Conservation (phyloP, 2,797 vertebrate genomes). For the Loriculus beryllinus region DNA sequence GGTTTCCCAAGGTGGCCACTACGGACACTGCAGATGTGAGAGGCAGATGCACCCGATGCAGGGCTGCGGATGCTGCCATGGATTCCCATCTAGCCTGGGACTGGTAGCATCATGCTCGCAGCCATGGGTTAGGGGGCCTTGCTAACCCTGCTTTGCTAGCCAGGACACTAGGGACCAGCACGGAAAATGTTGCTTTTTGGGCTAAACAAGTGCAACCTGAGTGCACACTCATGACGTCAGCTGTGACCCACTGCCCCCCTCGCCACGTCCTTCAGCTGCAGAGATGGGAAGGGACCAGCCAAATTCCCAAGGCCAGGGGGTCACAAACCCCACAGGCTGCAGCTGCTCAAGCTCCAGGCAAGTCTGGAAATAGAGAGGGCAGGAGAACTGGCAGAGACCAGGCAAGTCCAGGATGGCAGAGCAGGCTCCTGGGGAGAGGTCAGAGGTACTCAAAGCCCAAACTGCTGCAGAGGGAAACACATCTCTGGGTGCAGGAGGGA, state of each 20-base stretch:
- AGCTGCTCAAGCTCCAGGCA: background rate
- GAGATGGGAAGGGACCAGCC: background rate
- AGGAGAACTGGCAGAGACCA: background rate
- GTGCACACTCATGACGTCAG: background rate
- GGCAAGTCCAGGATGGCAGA: background rate
- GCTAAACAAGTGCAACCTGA: background rate
- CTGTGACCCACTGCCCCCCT: background rate
- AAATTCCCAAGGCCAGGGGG: background rate
- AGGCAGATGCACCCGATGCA: accelerated
- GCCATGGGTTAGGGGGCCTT: background rate
- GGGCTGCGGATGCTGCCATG: background rate
- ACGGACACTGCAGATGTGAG: background rate
- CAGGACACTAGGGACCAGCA: background rate
- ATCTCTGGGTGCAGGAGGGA: background rate
- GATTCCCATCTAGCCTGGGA: background rate
- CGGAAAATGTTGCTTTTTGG: background rate
- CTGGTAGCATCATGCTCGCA: background rate
- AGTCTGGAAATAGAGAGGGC: background rate
- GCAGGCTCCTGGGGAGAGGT: accelerated
- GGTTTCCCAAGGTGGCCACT: background rate
- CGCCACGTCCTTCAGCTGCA: background rate
- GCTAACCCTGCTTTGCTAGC: background rate
- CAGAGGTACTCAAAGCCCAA: accelerated
- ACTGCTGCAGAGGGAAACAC: background rate
- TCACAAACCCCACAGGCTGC: background rate